Conservation (phyloP, 1,140 invertebrate genomes). For the Papilio helenus region DNA sequence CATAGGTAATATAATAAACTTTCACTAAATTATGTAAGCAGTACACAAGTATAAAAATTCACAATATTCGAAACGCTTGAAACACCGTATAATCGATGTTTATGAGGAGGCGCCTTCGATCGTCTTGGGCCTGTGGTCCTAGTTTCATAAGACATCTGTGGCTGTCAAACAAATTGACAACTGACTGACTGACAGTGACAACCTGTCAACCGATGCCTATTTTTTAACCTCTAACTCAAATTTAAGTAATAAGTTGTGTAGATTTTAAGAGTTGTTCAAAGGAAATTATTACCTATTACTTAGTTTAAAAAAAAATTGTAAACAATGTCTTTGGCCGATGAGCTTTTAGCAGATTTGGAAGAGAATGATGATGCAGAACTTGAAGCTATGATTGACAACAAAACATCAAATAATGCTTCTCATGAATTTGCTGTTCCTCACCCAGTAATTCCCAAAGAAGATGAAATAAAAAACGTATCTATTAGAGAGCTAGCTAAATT, state of each 20-base stretch:
- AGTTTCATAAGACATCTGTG: too few species aligned
- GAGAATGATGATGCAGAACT: slow-evolving; percentile 91
- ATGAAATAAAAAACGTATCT: slow-evolving; percentile 88
- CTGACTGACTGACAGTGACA: not conserved
- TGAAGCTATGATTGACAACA: slow-evolving; percentile 83
- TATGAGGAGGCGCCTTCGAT: too few species aligned
- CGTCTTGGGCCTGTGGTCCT: too few species aligned
- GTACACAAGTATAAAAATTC: too few species aligned
- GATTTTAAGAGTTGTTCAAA: not conserved
- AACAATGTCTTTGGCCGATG: slow-evolving; percentile 96
- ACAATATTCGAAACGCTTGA: too few species aligned
- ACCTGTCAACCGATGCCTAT: not conserved
- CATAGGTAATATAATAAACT: too few species aligned
- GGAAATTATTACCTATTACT: not conserved
- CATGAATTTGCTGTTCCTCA: slow-evolving; percentile 73
- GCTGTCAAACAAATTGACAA: not conserved
- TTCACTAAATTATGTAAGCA: too few species aligned
- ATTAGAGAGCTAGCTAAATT: slow-evolving; percentile 95
- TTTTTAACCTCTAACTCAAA: not conserved
- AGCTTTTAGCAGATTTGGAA: slow-evolving; percentile 96
- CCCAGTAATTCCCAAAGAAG: slow-evolving; percentile 86
- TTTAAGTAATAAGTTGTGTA: not conserved
- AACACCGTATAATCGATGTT: too few species aligned
- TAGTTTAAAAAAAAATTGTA: slow-evolving; percentile 28
- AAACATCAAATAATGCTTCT: slow-evolving; percentile 74